phyloP scores from a whole-genome alignment of 2,113 vertebrate species.

The Callionymus lyra region DNA sequence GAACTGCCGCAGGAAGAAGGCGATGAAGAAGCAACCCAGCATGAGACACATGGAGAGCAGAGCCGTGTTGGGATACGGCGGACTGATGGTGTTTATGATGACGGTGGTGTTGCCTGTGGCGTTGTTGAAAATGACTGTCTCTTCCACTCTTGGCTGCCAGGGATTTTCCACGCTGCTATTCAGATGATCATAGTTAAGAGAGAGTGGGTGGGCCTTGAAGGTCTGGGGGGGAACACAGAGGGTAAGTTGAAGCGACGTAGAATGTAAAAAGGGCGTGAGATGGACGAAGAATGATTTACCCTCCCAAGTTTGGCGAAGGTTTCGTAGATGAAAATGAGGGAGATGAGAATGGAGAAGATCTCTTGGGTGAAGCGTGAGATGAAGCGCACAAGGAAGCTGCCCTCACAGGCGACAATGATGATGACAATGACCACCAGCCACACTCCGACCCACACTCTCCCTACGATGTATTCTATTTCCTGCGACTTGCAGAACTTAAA shows the following conservation, averaged over 20 bases:
- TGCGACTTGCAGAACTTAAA: conserved; percentile 75
- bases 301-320: conserved; percentile 83
- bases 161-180: conserved; percentile 54
- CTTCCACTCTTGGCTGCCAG: conserved; percentile 43
- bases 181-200: conserved; percentile 58
- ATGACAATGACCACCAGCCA: conserved; percentile 89
- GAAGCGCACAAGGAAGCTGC: conserved; percentile 90
- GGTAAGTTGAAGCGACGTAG: too few species aligned
- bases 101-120: conserved; percentile 21
- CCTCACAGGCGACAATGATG: conserved; percentile 82
- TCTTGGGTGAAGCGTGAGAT: conserved; percentile 97
- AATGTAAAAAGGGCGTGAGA: neutral
- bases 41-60: conserved; percentile 92
- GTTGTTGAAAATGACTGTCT: conserved; percentile 41
- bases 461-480: conserved; percentile 80
- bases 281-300: conserved; percentile 55
- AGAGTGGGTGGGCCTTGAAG: conserved; percentile 74
- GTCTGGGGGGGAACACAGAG: conserved; percentile 50
- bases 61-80: conserved; percentile 80
- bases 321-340: conserved; percentile 97
- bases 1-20: conserved; percentile 83
- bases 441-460: conserved; percentile 87
- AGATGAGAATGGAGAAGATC: conserved; percentile 98
- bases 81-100: conserved; percentile 4
- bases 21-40: conserved; percentile 85